These are phyloP conservation scores for Porites rus DNA, from an alignment of 92 coral and sea anemone genomes.

Conservation along the genomic window DNA sequence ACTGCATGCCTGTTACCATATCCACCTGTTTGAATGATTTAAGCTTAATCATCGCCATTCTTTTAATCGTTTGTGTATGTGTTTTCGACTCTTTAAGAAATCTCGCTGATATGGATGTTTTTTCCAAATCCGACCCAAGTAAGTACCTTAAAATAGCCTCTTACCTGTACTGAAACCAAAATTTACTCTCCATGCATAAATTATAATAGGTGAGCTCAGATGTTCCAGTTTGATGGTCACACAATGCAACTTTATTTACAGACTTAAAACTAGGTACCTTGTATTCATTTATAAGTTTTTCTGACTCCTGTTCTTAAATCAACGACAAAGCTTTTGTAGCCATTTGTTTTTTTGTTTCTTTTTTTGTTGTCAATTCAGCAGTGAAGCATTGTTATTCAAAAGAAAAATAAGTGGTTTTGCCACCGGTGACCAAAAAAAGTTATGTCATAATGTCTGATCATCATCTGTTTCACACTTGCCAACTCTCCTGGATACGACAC, in stretches of 20 bases:
- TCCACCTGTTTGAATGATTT: not conserved
- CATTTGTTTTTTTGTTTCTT: not conserved
- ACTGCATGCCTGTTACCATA: too few species aligned
- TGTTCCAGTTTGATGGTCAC: too few species aligned
- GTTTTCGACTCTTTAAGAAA: constrained; percentile 57
- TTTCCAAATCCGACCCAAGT: constrained; percentile 98
- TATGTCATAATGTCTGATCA: not conserved
- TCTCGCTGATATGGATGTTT: constrained; percentile 93
- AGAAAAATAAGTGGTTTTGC: not conserved
- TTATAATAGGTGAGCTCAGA: too few species aligned
- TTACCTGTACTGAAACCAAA: too few species aligned
- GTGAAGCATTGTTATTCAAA: not conserved
- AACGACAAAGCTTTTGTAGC: too few species aligned
- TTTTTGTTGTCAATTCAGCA: not conserved
- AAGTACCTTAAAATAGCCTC: constrained; percentile 7
- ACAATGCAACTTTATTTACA: too few species aligned
- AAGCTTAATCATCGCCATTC: not conserved
- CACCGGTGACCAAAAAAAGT: not conserved
- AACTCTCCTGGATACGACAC: too few species aligned
- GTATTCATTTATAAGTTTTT: too few species aligned
- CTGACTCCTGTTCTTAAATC: not conserved
- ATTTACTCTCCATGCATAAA: not conserved
- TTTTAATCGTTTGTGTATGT: not conserved
- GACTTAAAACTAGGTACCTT: too few species aligned
- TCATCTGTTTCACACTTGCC: too few species aligned